Base-by-base conservation (phyloP, 23 tunicate species). In the Oikopleura dioica region DNA sequence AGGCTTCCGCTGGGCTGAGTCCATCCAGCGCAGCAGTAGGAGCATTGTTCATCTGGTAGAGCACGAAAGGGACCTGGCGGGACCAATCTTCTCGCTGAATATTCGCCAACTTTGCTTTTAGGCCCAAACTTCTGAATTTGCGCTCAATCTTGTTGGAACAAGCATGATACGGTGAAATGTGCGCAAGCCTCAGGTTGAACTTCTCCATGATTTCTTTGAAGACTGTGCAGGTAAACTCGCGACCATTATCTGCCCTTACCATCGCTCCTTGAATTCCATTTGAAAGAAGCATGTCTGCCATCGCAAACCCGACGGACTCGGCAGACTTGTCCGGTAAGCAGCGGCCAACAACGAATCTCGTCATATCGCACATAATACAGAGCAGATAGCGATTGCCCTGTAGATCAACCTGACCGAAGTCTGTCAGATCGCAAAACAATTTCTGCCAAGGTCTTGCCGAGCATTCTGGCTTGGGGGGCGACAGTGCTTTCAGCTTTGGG, bases 311-410 rank as follows among this genome's bases (percentile, higher is more conserved):
- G 26, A 63, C 72, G 2, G 72, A 12, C 26, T 63, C 72, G 2
- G 72, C 72, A 12, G 30, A 12, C 33, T 63, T 63, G 33, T 63
- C 72, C 30, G 72, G 72, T 23, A 63, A 12, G 33, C 30, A 31
- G 16, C 2, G 32, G 33, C 29, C 72, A 28, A 12, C 72, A 24
- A 63, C 5, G 72, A 63, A 63, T 21, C 72, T 24, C 16, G 30
- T 63, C 30, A 63, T 21, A 2, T 63, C 33, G 33, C 26, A 23
- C 26, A 12, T 31, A 16, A 63, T 23, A 28, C 72, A 23, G 26
- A 63, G 72, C 33, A 63, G 26, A 63, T 63, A 63, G 29, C 72
- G 72, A 63, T 63, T 63, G 72, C 33, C 33, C 30, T 63, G 26
- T 63, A 2, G 4, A 28, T 63, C 72, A 24, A 28, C 33, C 5